A percentile compares a stretch with the other conserved stretches of the same genome.
These are phyloP conservation scores for Cetoscarus ocellatus DNA, from an alignment of 2,797 vertebrate species.

Conservation along the genomic window DNA sequence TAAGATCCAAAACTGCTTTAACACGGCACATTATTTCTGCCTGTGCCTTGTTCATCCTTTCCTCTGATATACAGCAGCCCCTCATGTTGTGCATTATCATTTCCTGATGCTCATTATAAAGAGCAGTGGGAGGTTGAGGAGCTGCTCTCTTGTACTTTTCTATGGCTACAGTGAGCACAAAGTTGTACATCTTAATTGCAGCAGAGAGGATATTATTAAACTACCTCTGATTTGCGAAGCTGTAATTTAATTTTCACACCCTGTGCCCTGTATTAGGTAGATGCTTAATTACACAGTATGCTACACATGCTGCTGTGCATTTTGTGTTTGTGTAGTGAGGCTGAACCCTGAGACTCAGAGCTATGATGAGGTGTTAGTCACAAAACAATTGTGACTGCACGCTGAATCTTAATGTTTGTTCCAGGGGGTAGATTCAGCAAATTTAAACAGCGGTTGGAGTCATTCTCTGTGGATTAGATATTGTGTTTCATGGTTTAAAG, in stretches of 20 bases:
- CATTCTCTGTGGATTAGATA: background rate
- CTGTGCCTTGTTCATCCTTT: too few species aligned
- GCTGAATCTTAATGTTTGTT: constrained; percentile 6
- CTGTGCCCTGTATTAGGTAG: constrained; percentile 36
- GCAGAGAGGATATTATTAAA: constrained; percentile 54
- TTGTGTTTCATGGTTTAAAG: background rate
- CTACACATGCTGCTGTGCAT: constrained; percentile 7
- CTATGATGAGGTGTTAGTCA: constrained; percentile 7
- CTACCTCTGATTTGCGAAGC: constrained; percentile 47
- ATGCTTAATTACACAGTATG: constrained; percentile 50
- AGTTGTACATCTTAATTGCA: constrained; percentile 54
- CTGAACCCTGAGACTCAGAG: constrained; percentile 20
- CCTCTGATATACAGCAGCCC: constrained; percentile 8
- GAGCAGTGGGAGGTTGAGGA: constrained; percentile 30
- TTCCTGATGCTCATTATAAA: constrained; percentile 27
- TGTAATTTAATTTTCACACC: constrained; percentile 62
- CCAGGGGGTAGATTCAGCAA: background rate
- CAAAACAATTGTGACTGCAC: constrained; percentile 9
- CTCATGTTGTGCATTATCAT: constrained; percentile 2
- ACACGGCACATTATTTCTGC: too few species aligned
- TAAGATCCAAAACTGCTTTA: too few species aligned
- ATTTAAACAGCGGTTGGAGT: background rate
- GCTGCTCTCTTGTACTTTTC: constrained; percentile 30
- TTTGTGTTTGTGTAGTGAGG: constrained; percentile 18
- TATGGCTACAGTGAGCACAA: constrained; percentile 40